A percentile compares a stretch with the other conserved stretches of the same genome.
Conservation (phyloP, 2,888 invertebrate genomes). For the Cristatella mucedo region DNA sequence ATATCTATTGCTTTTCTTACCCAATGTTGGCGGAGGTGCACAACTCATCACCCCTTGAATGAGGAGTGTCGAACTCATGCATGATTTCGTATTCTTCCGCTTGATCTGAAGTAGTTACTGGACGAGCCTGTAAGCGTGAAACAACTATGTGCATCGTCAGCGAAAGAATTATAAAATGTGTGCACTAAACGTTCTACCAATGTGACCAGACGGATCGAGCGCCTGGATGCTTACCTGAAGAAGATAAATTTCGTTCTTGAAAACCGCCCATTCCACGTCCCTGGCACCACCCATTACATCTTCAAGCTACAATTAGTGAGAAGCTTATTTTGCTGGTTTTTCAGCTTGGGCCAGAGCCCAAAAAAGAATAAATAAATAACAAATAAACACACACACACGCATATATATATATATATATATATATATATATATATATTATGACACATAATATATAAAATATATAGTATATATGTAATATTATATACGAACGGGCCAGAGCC, state of each 20-base stretch:
- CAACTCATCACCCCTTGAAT: slow-evolving; percentile 50
- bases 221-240: slow-evolving; percentile 33
- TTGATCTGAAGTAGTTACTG: slow-evolving; percentile 53
- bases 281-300: slow-evolving; percentile 51
- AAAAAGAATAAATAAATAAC: too few species aligned
- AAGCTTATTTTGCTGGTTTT: too few species aligned
- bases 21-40: slow-evolving; percentile 58
- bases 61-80: slow-evolving; percentile 58
- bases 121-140: slow-evolving; percentile 62
- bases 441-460: too few species aligned
- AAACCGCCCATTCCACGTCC: slow-evolving; percentile 66
- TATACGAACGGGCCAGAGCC: too few species aligned
- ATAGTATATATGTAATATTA: too few species aligned
- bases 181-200: too few species aligned
- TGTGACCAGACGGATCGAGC: too few species aligned
- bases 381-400: too few species aligned
- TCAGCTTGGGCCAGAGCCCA: too few species aligned
- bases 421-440: too few species aligned
- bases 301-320: slow-evolving; percentile 47
- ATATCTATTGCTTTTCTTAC: too few species aligned
- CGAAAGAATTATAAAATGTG: background rate
- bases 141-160: background rate
- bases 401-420: too few species aligned
- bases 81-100: slow-evolving; percentile 62
- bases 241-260: slow-evolving; percentile 41